These are phyloP conservation scores for Drosophila kambysellisi DNA, from an alignment of 2,888 invertebrate species.

Conservation along the genomic window DNA sequence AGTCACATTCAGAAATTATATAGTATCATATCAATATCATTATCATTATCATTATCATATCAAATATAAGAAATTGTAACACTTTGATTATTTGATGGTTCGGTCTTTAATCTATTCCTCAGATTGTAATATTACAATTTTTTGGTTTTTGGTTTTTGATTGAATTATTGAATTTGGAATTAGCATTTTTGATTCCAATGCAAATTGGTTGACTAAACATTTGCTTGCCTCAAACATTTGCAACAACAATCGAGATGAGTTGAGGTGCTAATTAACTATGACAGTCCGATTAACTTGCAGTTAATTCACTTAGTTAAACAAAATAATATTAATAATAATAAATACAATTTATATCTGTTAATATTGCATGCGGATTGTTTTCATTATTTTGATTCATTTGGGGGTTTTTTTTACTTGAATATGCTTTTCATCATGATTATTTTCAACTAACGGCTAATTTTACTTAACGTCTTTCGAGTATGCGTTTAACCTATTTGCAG, in stretches of 20 bases:
- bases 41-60: background rate
- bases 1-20: constrained; percentile 37
- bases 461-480: background rate
- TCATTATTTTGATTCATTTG: constrained; percentile 2
- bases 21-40: background rate
- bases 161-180: background rate
- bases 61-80: constrained; percentile 8
- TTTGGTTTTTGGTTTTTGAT: background rate
- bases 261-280: constrained; percentile 52
- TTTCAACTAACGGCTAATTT: constrained; percentile 1
- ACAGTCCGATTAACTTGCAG: constrained; percentile 64
- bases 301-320: constrained; percentile 51
- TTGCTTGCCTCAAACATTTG: constrained; percentile 57
- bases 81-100: constrained; percentile 2
- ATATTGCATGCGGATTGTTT: constrained; percentile 4
- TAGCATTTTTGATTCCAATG: constrained; percentile 8
- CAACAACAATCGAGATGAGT: constrained; percentile 53
- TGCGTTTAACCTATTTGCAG: constrained; percentile 12
- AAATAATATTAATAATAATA: background rate
- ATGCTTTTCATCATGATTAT: background rate
- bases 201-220: constrained; percentile 47
- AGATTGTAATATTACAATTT: background rate
- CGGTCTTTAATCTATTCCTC: background rate
- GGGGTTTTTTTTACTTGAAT: background rate
- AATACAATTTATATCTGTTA: background rate